Base-by-base conservation (phyloP, 2,113 vertebrate genomes). In the Todiramphus chloris region DNA sequence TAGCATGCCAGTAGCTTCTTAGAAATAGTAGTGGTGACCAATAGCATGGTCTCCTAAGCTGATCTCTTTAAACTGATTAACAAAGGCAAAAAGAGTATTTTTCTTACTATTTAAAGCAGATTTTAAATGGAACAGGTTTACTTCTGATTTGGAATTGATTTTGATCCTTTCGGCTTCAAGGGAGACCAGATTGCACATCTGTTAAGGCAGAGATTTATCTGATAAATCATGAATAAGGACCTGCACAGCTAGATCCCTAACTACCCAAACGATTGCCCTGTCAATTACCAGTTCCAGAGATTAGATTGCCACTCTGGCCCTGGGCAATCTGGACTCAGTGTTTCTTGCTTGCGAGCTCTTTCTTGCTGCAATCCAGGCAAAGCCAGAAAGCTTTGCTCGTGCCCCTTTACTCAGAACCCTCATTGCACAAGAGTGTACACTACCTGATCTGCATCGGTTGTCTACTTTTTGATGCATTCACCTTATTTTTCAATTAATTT, bases 61-160 rank as follows among this genome's bases (percentile, higher is more conserved):
- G 39, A 0, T 51, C 9, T 89, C 35, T 30, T 20, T 11, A 21
- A 50, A 27, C 27, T 31, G 15, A 12, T 51, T 62, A 55, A 59
- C 31, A 84, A 46, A 87, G 43, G 19, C 39, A 83, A 89, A 82
- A 64, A 43, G 39, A 41, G 9, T 55, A 3, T 23, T 88, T 90
- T 83, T 64, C 48, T 33, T 90, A 13, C 33, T 73, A 4, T 50
- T 67, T 50, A 23, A 33, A 41, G 20, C 18, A 18, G 25, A 41
- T 75, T 89, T 70, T 46, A 77, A 59, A 51, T 72, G 51, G 39
- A 56, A 67, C 39, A 75, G 6, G 27, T 55, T 83, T 68, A 39
- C 33, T 84, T 87, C 23, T 68, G n/a, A 16, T 87, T 28, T 48
- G 28, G 44, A 85, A 93, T 93, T 82, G 9, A 73, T 93, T 83